Conservation (phyloP, 2,113 vertebrate species). For the Solea senegalensis region DNA sequence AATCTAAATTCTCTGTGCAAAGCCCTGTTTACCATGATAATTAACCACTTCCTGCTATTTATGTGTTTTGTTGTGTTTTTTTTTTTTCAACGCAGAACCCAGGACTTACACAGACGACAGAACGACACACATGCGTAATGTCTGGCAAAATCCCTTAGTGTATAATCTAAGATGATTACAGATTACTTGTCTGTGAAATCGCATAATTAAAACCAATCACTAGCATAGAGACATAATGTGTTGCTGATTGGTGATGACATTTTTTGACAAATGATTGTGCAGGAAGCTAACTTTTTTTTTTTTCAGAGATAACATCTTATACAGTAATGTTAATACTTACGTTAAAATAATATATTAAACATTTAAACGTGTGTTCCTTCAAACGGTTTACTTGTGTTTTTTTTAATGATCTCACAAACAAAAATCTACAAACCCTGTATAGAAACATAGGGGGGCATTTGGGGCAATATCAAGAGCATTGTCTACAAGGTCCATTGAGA, state of each 20-base stretch:
- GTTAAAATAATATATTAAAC: neutral
- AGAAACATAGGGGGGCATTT: slow-evolving; percentile 42
- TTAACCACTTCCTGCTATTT: slow-evolving; percentile 52
- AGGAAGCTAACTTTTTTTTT: neutral
- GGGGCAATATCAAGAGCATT: slow-evolving; percentile 69
- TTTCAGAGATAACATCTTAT: neutral
- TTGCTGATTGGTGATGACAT: slow-evolving; percentile 46
- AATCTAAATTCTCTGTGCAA: slow-evolving; percentile 50
- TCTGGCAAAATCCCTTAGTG: slow-evolving; percentile 34
- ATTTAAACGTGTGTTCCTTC: neutral
- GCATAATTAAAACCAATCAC: slow-evolving; percentile 44
- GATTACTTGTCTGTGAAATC: slow-evolving; percentile 62
- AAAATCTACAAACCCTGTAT: slow-evolving; percentile 20
- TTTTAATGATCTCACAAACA: slow-evolving; percentile 35
- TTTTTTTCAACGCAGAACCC: slow-evolving; percentile 11
- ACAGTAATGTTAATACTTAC: neutral
- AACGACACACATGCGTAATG: neutral
- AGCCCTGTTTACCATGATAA: slow-evolving; percentile 55
- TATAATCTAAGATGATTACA: slow-evolving; percentile 44
- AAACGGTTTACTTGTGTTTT: slow-evolving; percentile 31
- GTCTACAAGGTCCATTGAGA: slow-evolving; percentile 65
- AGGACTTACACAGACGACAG: slow-evolving; percentile 10
- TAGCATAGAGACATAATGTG: slow-evolving; percentile 34
- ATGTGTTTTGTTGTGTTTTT: slow-evolving; percentile 22
- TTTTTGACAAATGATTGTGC: slow-evolving; percentile 36